Conservation (phyloP, 2,797 vertebrate genomes). For the Ispidina picta region DNA sequence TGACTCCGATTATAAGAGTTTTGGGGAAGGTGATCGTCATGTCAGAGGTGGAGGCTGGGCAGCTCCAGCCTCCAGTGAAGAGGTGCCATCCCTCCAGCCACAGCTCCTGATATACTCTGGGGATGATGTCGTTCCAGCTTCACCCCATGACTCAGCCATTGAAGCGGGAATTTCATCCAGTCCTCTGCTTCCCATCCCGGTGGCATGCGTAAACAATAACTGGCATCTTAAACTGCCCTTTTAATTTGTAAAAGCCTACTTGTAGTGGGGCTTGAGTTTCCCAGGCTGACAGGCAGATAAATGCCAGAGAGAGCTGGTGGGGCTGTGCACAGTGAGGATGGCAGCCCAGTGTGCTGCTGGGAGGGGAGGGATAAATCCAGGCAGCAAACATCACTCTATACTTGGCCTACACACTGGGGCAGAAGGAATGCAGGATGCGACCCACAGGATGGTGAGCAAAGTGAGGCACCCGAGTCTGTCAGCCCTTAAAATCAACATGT, state of each 20-base stretch:
- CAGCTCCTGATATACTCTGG: neutral
- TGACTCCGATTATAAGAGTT: neutral
- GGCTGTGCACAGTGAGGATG: accelerated
- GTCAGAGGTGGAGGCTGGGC: neutral
- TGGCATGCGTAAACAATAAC: neutral
- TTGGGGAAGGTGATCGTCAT: neutral
- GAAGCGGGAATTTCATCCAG: neutral
- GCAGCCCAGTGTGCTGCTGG: neutral
- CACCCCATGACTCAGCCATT: neutral
- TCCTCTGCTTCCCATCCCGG: neutral
- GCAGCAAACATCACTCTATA: neutral
- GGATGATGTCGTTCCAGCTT: neutral
- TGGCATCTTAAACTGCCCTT: neutral
- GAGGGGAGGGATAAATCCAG: neutral
- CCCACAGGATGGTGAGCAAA: neutral
- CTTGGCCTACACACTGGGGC: neutral
- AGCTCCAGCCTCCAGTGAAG: neutral
- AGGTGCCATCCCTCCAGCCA: neutral
- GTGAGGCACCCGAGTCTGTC: neutral
- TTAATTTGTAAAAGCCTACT: neutral
- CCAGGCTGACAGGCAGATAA: neutral
- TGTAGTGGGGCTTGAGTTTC: neutral
- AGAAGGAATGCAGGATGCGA: neutral
- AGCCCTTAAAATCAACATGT: neutral
- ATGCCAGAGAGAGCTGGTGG: neutral